These are phyloP conservation scores for Coreius guichenoti DNA, from an alignment of 2,797 vertebrate species.

Conservation along the genomic window DNA sequence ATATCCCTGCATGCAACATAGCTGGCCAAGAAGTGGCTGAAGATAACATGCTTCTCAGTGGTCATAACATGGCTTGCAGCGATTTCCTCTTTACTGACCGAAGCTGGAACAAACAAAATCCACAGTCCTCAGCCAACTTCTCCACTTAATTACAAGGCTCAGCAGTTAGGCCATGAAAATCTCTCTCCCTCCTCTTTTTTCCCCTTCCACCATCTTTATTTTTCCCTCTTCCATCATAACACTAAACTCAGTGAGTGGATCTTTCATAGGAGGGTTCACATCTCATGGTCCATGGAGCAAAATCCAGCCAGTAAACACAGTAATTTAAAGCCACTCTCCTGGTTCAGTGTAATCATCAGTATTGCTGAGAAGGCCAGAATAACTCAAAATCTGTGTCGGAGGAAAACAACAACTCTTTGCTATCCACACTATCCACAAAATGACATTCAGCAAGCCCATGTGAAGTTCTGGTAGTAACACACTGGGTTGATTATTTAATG, in stretches of 20 bases:
- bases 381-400: slow-evolving; percentile 37
- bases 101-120: slow-evolving; percentile 61
- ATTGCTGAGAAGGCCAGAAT: slow-evolving; percentile 37
- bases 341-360: slow-evolving; percentile 47
- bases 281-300: slow-evolving; percentile 41
- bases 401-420: slow-evolving; percentile 30
- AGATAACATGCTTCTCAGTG: slow-evolving; percentile 36
- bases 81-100: slow-evolving; percentile 64
- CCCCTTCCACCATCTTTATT: slow-evolving; percentile 4
- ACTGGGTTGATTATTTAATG: slow-evolving; percentile 28
- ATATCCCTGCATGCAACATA: background rate
- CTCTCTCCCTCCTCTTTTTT: background rate
- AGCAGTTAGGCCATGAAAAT: slow-evolving; percentile 57
- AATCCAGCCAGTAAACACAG: slow-evolving; percentile 45
- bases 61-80: slow-evolving; percentile 50
- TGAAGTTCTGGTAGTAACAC: slow-evolving; percentile 32
- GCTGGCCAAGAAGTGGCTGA: slow-evolving; percentile 18
- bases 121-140: slow-evolving; percentile 50
- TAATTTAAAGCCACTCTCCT: slow-evolving; percentile 50
- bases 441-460: slow-evolving; percentile 13
- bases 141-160: slow-evolving; percentile 63
- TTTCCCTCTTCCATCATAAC: slow-evolving; percentile 43
- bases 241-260: slow-evolving; percentile 50
- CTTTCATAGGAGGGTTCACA: slow-evolving; percentile 23
- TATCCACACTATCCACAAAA: slow-evolving; percentile 7